Conservation (phyloP, 2,797 vertebrate species). For the Diplodus puntazzo region DNA sequence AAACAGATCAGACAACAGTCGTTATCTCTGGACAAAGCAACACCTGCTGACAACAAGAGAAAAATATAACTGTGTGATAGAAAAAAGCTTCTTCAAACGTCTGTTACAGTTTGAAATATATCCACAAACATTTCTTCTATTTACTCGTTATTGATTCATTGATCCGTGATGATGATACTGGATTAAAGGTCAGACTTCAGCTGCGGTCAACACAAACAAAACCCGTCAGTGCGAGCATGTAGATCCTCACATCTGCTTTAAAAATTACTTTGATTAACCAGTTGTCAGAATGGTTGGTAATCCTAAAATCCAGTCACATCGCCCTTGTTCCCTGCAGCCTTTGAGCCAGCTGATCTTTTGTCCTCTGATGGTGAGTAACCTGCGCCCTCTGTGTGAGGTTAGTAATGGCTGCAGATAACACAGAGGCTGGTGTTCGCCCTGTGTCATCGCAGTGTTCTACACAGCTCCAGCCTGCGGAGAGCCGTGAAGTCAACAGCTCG, state of each 20-base stretch:
- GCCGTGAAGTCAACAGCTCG: not conserved
- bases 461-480: not conserved
- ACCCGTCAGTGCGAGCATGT: too few species aligned
- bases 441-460: not conserved
- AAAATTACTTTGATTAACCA: too few species aligned
- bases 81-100: too few species aligned
- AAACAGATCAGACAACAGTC: not conserved
- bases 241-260: too few species aligned
- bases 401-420: not conserved
- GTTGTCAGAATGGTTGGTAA: too few species aligned
- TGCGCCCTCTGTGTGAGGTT: not conserved
- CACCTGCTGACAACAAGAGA: not conserved
- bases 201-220: too few species aligned
- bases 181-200: too few species aligned
- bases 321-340: not conserved
- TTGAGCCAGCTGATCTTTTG: not conserved
- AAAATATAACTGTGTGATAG: too few species aligned
- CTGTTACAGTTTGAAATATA: too few species aligned
- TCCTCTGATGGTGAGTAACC: not conserved
- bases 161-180: too few species aligned
- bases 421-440: not conserved
- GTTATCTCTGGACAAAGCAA: not conserved
- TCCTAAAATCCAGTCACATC: not conserved
- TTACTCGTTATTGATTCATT: too few species aligned
- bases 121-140: too few species aligned